phyloP scores from a whole-genome alignment of 2,797 vertebrate genomes.

The Clamator glandarius region DNA sequence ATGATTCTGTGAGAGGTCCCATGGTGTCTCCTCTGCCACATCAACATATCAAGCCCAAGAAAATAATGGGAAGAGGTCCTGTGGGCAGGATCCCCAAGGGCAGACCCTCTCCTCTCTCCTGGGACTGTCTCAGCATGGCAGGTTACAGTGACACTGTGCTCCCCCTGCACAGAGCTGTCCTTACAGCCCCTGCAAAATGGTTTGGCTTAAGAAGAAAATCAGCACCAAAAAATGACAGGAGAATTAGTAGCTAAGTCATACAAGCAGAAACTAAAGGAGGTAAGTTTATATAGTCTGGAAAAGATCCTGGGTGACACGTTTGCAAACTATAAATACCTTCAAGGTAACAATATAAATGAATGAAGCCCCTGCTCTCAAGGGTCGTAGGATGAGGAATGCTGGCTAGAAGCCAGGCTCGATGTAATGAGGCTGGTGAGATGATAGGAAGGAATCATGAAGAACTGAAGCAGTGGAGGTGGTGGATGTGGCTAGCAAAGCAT shows the following conservation, averaged over 20 bases:
- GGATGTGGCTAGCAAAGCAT: background rate
- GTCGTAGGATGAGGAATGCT: background rate
- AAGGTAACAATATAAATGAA: background rate
- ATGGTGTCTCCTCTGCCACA: no score
- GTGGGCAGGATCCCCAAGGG: background rate
- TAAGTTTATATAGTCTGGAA: background rate
- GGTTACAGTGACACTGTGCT: rapidly evolving
- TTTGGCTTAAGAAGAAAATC: background rate
- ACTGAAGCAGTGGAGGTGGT: background rate
- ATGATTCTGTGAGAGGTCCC: no score
- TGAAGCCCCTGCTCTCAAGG: background rate
- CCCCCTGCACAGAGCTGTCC: background rate
- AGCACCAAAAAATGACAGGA: background rate
- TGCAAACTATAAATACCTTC: constrained; percentile 13
- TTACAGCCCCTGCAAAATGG: background rate
- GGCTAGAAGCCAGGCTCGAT: background rate
- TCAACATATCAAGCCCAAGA: background rate
- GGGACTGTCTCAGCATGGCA: background rate
- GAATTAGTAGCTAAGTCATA: background rate
- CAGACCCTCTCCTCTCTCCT: background rate
- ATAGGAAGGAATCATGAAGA: background rate
- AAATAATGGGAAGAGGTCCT: background rate
- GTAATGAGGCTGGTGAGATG: background rate
- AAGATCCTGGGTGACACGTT: background rate
- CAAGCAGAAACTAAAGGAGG: background rate